Evolutionary conservation across 2,797 vertebrate genomes (phyloP).

Genomic region (Pampus argenteus): DNA sequence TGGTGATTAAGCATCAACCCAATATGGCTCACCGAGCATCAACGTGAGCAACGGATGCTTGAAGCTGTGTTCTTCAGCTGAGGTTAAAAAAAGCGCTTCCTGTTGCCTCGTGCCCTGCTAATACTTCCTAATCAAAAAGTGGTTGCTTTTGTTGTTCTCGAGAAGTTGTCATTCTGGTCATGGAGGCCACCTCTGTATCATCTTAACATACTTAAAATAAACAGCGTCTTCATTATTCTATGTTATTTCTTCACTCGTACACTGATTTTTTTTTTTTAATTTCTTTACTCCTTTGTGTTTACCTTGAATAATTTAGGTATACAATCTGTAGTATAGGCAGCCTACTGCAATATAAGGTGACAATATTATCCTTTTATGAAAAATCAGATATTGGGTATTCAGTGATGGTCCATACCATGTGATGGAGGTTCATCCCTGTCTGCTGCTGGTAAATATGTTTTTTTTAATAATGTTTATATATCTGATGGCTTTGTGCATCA

Average conservation of each 20-base stretch:
- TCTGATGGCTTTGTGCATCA: constrained; percentile 40
- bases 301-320: background rate
- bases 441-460: constrained; percentile 5
- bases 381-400: constrained; percentile 10
- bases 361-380: constrained; percentile 31
- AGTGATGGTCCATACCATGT: constrained; percentile 23
- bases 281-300: too few species aligned
- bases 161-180: constrained; percentile 44
- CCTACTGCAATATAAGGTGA: constrained; percentile 1
- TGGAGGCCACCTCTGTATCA: constrained; percentile 14
- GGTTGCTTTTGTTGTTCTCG: constrained; percentile 21
- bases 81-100: constrained; percentile 23
- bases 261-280: too few species aligned
- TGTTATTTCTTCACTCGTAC: background rate
- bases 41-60: background rate
- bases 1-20: constrained; percentile 18
- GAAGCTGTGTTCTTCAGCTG: constrained; percentile 15
- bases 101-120: constrained; percentile 5
- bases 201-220: constrained; percentile 12
- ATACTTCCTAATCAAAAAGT: constrained; percentile 30
- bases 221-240: constrained; percentile 10
- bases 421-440: background rate
- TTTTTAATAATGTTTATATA: constrained; percentile 44
- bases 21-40: constrained; percentile 8
- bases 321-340: background rate